phyloP scores from a whole-genome alignment of 2,888 invertebrate species.

The Ethmia dodecea region DNA sequence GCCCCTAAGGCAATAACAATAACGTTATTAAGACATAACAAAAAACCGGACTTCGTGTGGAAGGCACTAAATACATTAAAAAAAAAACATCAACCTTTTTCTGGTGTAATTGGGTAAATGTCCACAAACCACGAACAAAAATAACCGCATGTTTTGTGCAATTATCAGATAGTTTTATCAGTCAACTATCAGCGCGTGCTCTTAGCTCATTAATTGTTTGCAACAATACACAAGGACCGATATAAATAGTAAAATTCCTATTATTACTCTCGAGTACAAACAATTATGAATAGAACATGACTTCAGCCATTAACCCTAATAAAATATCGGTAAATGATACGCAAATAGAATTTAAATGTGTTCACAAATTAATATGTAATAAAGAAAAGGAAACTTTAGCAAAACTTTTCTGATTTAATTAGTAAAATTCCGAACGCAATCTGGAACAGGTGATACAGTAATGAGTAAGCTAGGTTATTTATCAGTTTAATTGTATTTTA shows the following conservation, averaged over 20 bases:
- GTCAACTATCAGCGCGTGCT: constrained; percentile 41
- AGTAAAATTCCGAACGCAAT: constrained; percentile 48
- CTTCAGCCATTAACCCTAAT: constrained; percentile 55
- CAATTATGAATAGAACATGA: constrained; percentile 40
- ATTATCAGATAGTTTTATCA: constrained; percentile 24
- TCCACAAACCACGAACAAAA: no score
- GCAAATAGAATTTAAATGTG: constrained; percentile 60
- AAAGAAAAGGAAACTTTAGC: constrained; percentile 66
- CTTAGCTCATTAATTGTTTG: constrained; percentile 24
- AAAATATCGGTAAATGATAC: constrained; percentile 41
- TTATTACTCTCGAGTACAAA: constrained; percentile 47
- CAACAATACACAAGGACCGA: constrained; percentile 36
- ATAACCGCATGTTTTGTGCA: no score
- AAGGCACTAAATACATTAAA: no score
- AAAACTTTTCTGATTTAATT: constrained; percentile 32
- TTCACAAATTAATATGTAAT: constrained; percentile 43
- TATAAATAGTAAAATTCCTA: constrained; percentile 71
- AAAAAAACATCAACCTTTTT: no score
- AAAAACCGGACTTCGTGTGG: no score
- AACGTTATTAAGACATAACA: no score
- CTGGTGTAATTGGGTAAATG: no score
- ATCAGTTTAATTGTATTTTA: no score
- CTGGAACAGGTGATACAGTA: no score
- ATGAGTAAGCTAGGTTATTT: no score
- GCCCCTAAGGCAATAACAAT: no score